Base-by-base conservation (phyloP, 2,888 invertebrate genomes). In the Synanthedon tipuliformis region DNA sequence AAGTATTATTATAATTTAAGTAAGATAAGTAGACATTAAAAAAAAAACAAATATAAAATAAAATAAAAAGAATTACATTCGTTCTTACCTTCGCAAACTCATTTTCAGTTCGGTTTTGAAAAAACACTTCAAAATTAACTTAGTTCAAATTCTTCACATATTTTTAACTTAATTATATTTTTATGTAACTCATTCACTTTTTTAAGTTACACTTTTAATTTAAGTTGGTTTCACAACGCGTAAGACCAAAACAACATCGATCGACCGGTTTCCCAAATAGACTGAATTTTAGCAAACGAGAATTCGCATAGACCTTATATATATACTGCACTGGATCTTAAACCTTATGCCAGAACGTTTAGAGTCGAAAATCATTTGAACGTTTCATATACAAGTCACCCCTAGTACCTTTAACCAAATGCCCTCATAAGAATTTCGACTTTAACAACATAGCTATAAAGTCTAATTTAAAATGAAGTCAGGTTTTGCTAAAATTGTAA, bases 221-320 rank as follows among this genome's bases (percentile, higher is more conserved):
- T 34, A 34, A 34, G 34, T 34, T 34, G 34, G 10, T 34, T 10
- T 34, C 34, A 34, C 34, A 34, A 2, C 3, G 34, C 34, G 34
- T 13, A 11, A 51, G 41, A 16, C 23, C 23, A 45, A 53, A 56
- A 65, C 71, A 68, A 68, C 66, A 63, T 65, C 55, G 61, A 64
- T 63, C 65, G 60, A 60, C 68, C 65, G 58, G 65, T 62, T 66
- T 68, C 68, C 59, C 65, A 61, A 64, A 61, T 63, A 63, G 58
- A 72, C 71, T 72, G 71, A 68, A 60, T 66, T 64, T 61, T 41
- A 3, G 45, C 45, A 45, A 45, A 12, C n/a, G 7, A 13, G 41
- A 45, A 45, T 45, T 45, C 45, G 45, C 8, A 45, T 12, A 45
- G 45, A 12, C 45, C 45, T 15, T 45, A n/a, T 45, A 45, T 11